Evolutionary conservation across 2,797 vertebrate genomes (phyloP).

Genomic region (Scleropages formosus): DNA sequence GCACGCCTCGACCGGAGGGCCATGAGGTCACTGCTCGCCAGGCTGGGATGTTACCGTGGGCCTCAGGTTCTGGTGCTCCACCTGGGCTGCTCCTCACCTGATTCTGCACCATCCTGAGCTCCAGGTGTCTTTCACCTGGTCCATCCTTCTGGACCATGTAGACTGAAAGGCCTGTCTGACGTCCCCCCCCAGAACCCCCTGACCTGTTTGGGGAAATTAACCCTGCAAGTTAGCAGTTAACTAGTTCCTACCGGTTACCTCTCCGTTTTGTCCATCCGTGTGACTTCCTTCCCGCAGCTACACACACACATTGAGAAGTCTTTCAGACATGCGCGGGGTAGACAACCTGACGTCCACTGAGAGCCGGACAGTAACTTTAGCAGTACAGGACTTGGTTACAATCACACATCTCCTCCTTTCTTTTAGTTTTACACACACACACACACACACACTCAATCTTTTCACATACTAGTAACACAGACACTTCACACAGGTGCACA

Average conservation of each 20-base stretch:
- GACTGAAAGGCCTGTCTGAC: neutral
- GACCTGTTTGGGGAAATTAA: neutral
- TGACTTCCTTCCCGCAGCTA: neutral
- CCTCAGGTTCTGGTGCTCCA: neutral
- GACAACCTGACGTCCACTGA: neutral
- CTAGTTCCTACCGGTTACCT: neutral
- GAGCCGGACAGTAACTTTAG: neutral
- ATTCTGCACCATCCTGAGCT: neutral
- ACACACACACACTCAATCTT: neutral
- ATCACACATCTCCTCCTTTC: neutral
- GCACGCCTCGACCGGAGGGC: neutral
- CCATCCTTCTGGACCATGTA: neutral
- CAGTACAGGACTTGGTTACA: neutral
- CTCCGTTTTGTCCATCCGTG: neutral
- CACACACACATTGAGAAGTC: neutral
- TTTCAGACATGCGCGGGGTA: neutral
- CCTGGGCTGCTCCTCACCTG: neutral
- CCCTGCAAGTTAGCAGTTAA: neutral
- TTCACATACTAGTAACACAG: conserved; percentile 11
- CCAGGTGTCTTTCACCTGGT: neutral
- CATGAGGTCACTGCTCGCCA: neutral
- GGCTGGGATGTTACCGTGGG: too few relatives aligned
- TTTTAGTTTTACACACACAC: neutral
- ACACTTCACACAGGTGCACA: conserved; percentile 21
- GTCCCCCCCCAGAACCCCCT: neutral